These are phyloP conservation scores for Coptodon rendalli DNA, from an alignment of 2,113 vertebrate genomes.

Conservation along the genomic window DNA sequence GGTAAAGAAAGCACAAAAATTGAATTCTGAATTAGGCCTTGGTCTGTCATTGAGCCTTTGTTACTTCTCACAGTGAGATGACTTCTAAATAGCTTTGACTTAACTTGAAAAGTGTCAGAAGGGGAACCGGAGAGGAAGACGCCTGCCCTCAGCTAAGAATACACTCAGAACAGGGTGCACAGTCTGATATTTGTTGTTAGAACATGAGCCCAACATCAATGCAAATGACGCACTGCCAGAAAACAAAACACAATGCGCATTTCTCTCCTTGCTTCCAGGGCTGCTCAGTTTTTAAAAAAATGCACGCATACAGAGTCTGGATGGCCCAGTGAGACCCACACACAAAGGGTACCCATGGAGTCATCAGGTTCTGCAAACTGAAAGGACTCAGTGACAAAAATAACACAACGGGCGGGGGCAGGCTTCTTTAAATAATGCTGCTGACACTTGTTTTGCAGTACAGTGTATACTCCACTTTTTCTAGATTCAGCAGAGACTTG, in stretches of 20 bases:
- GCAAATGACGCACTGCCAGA: slow-evolving; percentile 21
- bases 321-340: not conserved
- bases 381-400: not conserved
- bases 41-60: slow-evolving; percentile 48
- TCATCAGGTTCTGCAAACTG: not conserved
- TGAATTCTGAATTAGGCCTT: slow-evolving; percentile 42
- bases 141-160: slow-evolving; percentile 23
- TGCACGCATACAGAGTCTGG: not conserved
- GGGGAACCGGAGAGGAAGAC: slow-evolving; percentile 14
- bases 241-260: too few relatives aligned
- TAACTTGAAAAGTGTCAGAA: slow-evolving; percentile 19
- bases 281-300: not conserved
- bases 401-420: not conserved
- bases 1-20: slow-evolving; percentile 44
- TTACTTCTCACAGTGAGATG: slow-evolving; percentile 9
- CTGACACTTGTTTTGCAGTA: not conserved
- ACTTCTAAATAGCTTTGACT: slow-evolving; percentile 50
- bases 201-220: slow-evolving; percentile 19
- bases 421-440: slow-evolving; percentile 15
- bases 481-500: not conserved
- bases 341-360: not conserved
- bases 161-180: not conserved
- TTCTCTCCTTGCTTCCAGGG: not conserved
- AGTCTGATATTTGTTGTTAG: slow-evolving; percentile 13
- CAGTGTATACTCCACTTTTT: not conserved